Percentiles rank a stretch among this genome's conserved stretches.
phyloP scores from a whole-genome alignment of 2,797 vertebrate species.

The Poeciliopsis paucimaculata region DNA sequence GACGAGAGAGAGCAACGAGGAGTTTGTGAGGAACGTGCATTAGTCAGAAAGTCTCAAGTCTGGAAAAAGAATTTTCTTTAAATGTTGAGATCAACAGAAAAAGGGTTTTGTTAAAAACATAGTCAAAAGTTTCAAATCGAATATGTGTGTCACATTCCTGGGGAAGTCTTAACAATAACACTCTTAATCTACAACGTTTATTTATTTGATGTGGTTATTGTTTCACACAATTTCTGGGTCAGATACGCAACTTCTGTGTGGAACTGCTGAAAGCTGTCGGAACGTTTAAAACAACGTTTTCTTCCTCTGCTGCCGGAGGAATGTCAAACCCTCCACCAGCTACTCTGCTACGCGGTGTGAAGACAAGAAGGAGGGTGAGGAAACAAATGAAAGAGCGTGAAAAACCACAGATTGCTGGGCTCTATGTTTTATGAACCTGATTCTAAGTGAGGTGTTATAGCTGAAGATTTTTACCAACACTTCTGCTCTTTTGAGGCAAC shows the following conservation, averaged over 20 bases:
- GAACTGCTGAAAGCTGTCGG: not conserved
- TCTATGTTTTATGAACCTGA: constrained; percentile 64
- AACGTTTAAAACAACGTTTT: not conserved
- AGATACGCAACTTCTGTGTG: not conserved
- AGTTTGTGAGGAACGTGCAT: not conserved
- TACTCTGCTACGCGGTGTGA: not conserved
- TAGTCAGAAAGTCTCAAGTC: constrained; percentile 8
- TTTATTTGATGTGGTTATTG: constrained; percentile 4
- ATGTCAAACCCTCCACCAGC: not conserved
- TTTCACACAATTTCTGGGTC: not conserved
- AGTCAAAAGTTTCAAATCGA: not conserved
- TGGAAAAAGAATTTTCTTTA: not conserved
- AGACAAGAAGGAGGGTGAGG: constrained; percentile 14
- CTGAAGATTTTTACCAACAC: constrained; percentile 51
- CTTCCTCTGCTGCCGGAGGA: not conserved
- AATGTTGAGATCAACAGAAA: not conserved
- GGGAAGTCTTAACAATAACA: not conserved
- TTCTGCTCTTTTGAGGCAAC: constrained; percentile 30
- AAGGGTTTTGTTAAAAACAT: not conserved
- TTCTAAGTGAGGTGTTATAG: constrained; percentile 67
- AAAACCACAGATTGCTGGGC: constrained; percentile 53
- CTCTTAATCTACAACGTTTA: not conserved
- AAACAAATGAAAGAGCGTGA: constrained; percentile 37
- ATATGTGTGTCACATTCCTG: not conserved
- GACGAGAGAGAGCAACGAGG: not conserved